Evolutionary conservation across 2,797 vertebrate genomes (phyloP).

Genomic region (Melanotaenia pygmaea): DNA sequence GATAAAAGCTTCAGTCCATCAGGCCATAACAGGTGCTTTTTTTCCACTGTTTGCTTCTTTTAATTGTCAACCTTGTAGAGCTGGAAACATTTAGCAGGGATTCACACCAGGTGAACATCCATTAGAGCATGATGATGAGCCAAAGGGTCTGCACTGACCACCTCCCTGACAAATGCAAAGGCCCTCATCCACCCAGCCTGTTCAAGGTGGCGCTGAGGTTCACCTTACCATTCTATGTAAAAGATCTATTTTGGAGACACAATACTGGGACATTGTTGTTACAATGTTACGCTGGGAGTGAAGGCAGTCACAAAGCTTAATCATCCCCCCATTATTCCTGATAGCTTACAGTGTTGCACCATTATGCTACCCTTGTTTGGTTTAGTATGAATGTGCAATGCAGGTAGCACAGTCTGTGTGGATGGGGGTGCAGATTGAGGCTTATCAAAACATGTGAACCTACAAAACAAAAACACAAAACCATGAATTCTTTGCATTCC

Average conservation of each 20-base stretch:
- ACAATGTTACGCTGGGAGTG: not conserved
- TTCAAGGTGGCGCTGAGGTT: not conserved
- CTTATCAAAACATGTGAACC: not conserved
- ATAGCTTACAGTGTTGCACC: not conserved
- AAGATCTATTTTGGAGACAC: not conserved
- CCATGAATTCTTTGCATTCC: constrained; percentile 10
- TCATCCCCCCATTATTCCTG: not conserved
- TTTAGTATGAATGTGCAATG: not conserved
- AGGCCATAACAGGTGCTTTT: constrained; percentile 79
- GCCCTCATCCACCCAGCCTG: not conserved
- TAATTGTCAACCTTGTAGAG: constrained; percentile 80
- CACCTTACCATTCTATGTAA: constrained; percentile 6
- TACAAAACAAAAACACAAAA: constrained; percentile 9
- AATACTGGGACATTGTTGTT: not conserved
- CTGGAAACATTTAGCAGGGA: constrained; percentile 67
- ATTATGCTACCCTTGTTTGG: constrained; percentile 4
- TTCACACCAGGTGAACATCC: constrained; percentile 78
- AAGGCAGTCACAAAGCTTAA: constrained; percentile 2
- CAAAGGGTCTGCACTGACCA: constrained; percentile 65
- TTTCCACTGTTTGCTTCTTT: constrained; percentile 82
- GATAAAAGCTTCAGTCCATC: constrained; percentile 54
- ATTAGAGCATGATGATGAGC: constrained; percentile 78
- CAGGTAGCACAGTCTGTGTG: not conserved
- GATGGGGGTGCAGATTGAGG: constrained; percentile 22
- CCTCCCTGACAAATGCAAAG: constrained; percentile 2